Base-by-base conservation (phyloP, 2,113 vertebrate genomes). In the Strigops habroptila region DNA sequence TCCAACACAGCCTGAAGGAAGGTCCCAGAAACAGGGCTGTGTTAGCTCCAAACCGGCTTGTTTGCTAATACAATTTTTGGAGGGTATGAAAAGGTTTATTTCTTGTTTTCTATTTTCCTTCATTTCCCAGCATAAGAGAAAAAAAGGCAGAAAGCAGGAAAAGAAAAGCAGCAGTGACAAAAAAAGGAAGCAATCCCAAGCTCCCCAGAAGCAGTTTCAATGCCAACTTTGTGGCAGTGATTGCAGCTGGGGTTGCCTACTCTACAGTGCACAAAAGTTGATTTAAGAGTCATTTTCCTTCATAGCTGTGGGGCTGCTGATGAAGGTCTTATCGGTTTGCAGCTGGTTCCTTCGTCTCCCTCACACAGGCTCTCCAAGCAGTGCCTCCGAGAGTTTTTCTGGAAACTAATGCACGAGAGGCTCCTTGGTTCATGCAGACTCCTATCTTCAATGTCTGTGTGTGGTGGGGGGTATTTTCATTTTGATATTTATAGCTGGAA, bases 291-390 rank as follows among this genome's bases (percentile, higher is more conserved):
- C 2, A 0, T 79, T 93, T 90, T 69, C 23, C 48, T 31, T 33
- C 4, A 0, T 21, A 64, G 33, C 21, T 0, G 4, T 7, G 4
- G 25, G 25, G 44, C 55, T 37, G 21, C 55, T 53, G 60, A 51
- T 73, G 41, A 39, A 87, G 75, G 37, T 82, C 41, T 65, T 70
- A 33, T 24, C 7, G 0, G 24, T 60, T 53, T 73, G 59, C 79
- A 80, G 31, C 64, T 57, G 27, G 21, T 59, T 88, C 71, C 68
- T 90, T 96, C 41, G 44, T 73, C 22, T 82, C 24, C 63, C 44
- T 52, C 24, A 2, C 70, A 55, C 57, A 57, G 41, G 25, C 8
- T 74, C 11, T 68, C 33, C 57, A 67, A 70, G 69, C 1, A 3
- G 30, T 19, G 4, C 13, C 27, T 53, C 39, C 0, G 1, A n/a